Percentiles rank a stretch among this genome's conserved stretches.
phyloP scores from a whole-genome alignment of 2,888 invertebrate genomes.

The Erannis defoliaria region DNA sequence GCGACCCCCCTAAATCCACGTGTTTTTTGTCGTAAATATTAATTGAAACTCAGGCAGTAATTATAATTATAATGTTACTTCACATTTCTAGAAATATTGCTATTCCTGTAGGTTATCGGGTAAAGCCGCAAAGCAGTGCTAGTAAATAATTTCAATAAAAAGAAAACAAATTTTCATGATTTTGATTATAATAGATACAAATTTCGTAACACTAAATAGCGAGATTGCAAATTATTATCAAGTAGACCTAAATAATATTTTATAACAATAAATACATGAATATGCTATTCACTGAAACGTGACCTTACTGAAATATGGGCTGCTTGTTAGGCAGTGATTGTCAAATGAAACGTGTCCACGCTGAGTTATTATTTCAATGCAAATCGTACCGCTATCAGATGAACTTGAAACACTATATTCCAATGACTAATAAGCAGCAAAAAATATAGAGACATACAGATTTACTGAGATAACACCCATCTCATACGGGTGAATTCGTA shows the following conservation, averaged over 20 bases:
- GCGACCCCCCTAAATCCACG: too few relatives aligned
- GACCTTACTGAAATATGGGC: slow-evolving; percentile 25
- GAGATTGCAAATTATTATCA: not conserved
- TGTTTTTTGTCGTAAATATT: too few relatives aligned
- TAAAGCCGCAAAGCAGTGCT: not conserved
- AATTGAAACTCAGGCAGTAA: too few relatives aligned
- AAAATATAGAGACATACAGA: not conserved
- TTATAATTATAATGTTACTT: too few relatives aligned
- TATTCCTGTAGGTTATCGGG: too few relatives aligned
- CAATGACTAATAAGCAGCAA: slow-evolving; percentile 16
- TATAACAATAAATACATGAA: slow-evolving; percentile 3
- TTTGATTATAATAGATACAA: not conserved
- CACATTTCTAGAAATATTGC: too few relatives aligned
- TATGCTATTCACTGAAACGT: slow-evolving; percentile 22
- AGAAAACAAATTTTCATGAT: not conserved
- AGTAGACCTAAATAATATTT: not conserved
- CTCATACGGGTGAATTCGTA: too few relatives aligned
- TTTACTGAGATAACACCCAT: not conserved
- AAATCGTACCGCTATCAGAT: slow-evolving; percentile 51
- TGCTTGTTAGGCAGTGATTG: slow-evolving; percentile 11
- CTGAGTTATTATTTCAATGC: slow-evolving; percentile 45
- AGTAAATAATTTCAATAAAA: not conserved
- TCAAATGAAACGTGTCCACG: slow-evolving; percentile 27
- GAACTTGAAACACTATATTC: slow-evolving; percentile 34
- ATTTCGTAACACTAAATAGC: not conserved